phyloP scores from a whole-genome alignment of 1,140 invertebrate species.

The Drosophila subpulchrella region DNA sequence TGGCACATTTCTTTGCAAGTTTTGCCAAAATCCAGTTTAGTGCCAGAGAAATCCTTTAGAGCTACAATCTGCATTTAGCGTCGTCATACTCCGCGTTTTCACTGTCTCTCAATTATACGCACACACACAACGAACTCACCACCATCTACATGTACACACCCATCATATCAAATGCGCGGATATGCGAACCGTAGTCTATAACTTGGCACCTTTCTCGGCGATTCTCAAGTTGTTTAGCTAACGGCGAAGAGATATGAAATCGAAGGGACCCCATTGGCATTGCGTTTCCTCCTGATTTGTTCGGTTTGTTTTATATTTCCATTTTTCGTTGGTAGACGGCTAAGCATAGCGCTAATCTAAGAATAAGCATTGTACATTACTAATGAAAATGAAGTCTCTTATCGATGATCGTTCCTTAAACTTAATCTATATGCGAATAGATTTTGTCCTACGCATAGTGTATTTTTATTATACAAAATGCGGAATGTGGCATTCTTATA shows the following conservation, averaged over 20 bases:
- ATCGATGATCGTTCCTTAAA: constrained; percentile 83
- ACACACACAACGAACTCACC: constrained; percentile 20
- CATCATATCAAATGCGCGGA: constrained; percentile 30
- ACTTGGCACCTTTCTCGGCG: constrained; percentile 23
- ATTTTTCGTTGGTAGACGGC: constrained; percentile 25
- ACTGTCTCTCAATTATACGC: constrained; percentile 14
- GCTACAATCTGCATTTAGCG: constrained; percentile 21
- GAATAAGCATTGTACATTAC: constrained; percentile 73
- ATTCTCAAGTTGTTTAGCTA: constrained; percentile 28
- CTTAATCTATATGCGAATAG: constrained; percentile 58
- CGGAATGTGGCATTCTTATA: constrained; percentile 65
- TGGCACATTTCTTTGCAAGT: constrained; percentile 72
- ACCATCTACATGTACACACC: constrained; percentile 10
- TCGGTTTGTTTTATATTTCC: constrained; percentile 20
- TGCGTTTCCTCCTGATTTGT: constrained; percentile 16
- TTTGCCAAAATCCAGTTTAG: constrained; percentile 80
- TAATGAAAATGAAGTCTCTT: constrained; percentile 79
- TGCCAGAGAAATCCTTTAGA: constrained; percentile 43
- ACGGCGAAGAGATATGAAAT: constrained; percentile 17
- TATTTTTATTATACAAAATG: constrained; percentile 70
- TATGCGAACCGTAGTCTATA: constrained; percentile 10
- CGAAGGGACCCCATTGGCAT: constrained; percentile 40
- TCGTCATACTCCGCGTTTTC: constrained; percentile 18
- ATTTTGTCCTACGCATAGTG: constrained; percentile 66
- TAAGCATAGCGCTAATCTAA: constrained; percentile 46